phyloP scores from a whole-genome alignment of 2,888 invertebrate species.

The Sialis fuliginosa region DNA sequence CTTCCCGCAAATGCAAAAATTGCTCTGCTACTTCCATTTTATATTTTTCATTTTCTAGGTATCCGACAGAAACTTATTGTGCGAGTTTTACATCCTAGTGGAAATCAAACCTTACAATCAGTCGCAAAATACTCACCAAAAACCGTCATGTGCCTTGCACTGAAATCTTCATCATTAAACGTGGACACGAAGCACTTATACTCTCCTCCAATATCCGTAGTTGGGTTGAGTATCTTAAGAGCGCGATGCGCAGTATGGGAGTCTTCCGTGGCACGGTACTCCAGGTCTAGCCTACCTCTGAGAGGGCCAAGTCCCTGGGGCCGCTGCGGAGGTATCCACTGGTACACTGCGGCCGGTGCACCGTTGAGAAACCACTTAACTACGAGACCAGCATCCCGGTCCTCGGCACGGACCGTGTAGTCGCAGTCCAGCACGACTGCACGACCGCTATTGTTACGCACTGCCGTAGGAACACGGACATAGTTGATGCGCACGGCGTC shows the following conservation, averaged over 20 bases:
- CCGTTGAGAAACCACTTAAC: constrained; percentile 61
- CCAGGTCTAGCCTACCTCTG: constrained; percentile 39
- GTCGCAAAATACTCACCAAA: constrained; percentile 36
- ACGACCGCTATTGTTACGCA: constrained; percentile 20
- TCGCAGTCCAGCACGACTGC: constrained; percentile 54
- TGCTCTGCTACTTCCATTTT: no score
- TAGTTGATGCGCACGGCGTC: constrained; percentile 22
- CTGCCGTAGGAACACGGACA: constrained; percentile 22
- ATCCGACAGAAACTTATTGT: no score
- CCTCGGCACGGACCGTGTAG: constrained; percentile 40
- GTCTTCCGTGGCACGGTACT: constrained; percentile 44
- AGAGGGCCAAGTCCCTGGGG: constrained; percentile 44
- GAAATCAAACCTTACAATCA: not conserved
- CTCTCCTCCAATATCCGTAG: constrained; percentile 50
- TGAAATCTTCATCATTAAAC: constrained; percentile 46
- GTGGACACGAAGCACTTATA: constrained; percentile 58
- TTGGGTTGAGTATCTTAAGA: constrained; percentile 45
- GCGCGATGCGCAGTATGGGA: constrained; percentile 52
- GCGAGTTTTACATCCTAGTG: no score
- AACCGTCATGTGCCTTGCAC: constrained; percentile 43
- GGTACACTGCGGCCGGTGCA: constrained; percentile 50
- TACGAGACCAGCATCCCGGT: constrained; percentile 46
- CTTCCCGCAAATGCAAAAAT: no score
- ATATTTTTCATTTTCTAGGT: no score
- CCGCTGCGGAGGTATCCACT: constrained; percentile 56